Base-by-base conservation (phyloP, 2,888 invertebrate species). In the Theodoxus fluviatilis region DNA sequence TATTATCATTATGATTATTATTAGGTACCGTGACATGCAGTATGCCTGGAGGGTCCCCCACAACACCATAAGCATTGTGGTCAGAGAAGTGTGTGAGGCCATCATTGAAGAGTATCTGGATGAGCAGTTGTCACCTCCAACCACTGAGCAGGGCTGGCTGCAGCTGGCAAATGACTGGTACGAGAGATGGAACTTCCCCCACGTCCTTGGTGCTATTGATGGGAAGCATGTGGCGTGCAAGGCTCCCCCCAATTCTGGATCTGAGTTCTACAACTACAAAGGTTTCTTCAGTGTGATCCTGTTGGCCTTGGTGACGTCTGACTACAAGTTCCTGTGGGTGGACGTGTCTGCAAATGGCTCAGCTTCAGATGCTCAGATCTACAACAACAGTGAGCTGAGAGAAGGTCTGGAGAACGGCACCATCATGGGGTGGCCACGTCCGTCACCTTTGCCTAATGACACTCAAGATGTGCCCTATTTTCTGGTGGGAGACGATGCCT, bases 251-350 rank as follows among this genome's bases (percentile, higher is more conserved):
- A 66, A 28, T 55, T 59, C 22, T 67, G 74, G 73, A 7, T 71
- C 71, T 35, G 3, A 22, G 40, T 74, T 69, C 57, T 70, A 52
- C 40, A 73, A 75, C 72, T 73, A 75, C 49, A 71, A 72, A 49
- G 71, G 73, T 33, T 70, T 71, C 68, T 70, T 63, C 40, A 49
- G 25, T 49, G 52, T 64, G 12, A 57, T 65, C n/a, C 55, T 73
- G 35, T 33, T 72, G 64, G 70, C 55, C 15, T 43, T 75, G 12
- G 75, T 74, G 47, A 74, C 73, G 55, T 71, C 72, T 9, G 73
- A 76, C 40, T 76, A 76, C 57, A 75, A 71, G 40, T 75, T 77
- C 57, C 38, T 77, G 37, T 75, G 76, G 73, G 63, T 64, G 43
- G 74, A 74, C 47, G 47, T 72, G 18, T 74, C 74, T 68, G 72